phyloP scores from a whole-genome alignment of 2,797 vertebrate genomes.

The Simalia tracyae region DNA sequence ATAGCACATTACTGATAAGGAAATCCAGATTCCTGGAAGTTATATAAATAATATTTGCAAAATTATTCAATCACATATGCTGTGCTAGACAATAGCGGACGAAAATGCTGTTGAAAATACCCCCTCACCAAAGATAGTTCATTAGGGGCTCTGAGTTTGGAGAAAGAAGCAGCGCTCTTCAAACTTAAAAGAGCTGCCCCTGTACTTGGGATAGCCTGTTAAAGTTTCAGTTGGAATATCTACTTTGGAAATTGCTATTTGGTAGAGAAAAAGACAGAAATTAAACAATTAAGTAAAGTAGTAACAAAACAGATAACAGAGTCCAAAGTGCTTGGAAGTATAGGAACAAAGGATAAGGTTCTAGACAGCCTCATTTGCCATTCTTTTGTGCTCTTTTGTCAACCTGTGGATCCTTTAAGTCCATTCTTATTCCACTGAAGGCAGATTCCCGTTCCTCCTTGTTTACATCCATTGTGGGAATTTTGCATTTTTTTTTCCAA shows the following conservation, averaged over 20 bases:
- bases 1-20: background rate
- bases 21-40: background rate
- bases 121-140: background rate
- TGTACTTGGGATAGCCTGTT: background rate
- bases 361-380: slow-evolving; percentile 69
- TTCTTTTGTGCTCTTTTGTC: slow-evolving; percentile 65
- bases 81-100: background rate
- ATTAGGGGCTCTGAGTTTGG: background rate
- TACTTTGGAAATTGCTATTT: background rate
- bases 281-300: background rate
- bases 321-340: slow-evolving; percentile 23
- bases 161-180: background rate
- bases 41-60: background rate
- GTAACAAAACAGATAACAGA: slow-evolving; percentile 1
- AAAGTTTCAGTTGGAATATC: background rate
- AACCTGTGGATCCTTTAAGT: slow-evolving; percentile 51
- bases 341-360: slow-evolving; percentile 52
- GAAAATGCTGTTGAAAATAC: background rate
- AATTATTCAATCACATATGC: slow-evolving; percentile 20
- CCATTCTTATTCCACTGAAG: slow-evolving; percentile 67
- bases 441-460: slow-evolving; percentile 66
- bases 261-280: background rate
- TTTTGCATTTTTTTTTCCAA: slow-evolving; percentile 57
- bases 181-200: background rate
- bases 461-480: slow-evolving; percentile 67